A percentile compares a stretch with the other conserved stretches of the same genome.
These are phyloP conservation scores for Pseudachorutes palmiensis DNA, from an alignment of 1,140 invertebrate genomes.

Conservation along the genomic window DNA sequence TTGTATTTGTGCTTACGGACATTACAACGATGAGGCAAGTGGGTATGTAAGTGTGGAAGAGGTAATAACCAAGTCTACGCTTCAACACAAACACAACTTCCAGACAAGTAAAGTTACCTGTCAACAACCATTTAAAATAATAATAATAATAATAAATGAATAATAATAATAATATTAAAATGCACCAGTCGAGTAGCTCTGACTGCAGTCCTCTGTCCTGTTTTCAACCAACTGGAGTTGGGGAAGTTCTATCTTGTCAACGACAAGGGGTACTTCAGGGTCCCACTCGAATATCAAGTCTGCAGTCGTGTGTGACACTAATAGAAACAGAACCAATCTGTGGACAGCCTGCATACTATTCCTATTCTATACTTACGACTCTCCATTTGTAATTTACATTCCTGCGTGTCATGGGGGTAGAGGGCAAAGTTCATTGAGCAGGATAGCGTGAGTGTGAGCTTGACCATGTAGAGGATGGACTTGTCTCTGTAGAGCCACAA, in stretches of 20 bases:
- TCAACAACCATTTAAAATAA: conserved; percentile 39
- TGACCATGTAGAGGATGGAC: conserved; percentile 62
- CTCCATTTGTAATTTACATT: conserved; percentile 85
- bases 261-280: conserved; percentile 73
- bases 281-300: conserved; percentile 87
- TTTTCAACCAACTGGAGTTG: conserved; percentile 75
- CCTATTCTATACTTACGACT: conserved; percentile 59
- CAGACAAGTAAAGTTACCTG: conserved; percentile 79
- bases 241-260: conserved; percentile 79
- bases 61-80: conserved; percentile 71
- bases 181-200: conserved; percentile 73
- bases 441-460: conserved; percentile 66
- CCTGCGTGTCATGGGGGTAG: conserved; percentile 83
- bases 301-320: conserved; percentile 82
- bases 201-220: conserved; percentile 76
- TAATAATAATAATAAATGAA: too few relatives aligned
- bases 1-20: conserved; percentile 32
- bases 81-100: conserved; percentile 82
- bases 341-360: background rate
- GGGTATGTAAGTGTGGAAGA: conserved; percentile 82
- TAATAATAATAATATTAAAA: too few relatives aligned
- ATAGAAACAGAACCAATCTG: conserved; percentile 8
- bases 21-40: conserved; percentile 67
- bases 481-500: conserved; percentile 82
- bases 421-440: conserved; percentile 88